phyloP scores from a whole-genome alignment of 2,797 vertebrate genomes.

The Halcyon leucocephala region DNA sequence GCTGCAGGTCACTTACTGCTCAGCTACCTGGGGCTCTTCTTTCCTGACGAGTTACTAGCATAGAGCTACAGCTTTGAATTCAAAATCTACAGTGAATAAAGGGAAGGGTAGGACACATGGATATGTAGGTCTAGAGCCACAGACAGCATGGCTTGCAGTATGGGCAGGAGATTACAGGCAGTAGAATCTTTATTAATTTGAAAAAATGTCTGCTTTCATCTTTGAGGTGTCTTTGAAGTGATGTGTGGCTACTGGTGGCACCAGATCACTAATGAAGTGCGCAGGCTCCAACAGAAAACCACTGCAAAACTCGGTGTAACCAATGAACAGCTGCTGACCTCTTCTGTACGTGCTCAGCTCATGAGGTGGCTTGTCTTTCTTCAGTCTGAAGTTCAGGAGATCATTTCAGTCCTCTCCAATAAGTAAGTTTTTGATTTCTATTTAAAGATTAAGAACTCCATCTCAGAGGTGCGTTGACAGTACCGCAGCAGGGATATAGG shows the following conservation, averaged over 20 bases:
- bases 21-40: slow-evolving; percentile 69
- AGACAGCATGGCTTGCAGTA: not conserved
- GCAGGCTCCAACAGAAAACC: not conserved
- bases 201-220: not conserved
- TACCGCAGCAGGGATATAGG: not conserved
- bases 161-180: not conserved
- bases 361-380: not conserved
- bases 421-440: not conserved
- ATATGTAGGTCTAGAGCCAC: not conserved
- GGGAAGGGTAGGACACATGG: not conserved
- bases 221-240: slow-evolving; percentile 81
- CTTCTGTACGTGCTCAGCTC: not conserved
- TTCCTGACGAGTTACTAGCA: not conserved
- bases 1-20: slow-evolving; percentile 79
- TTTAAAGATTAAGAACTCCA: not conserved
- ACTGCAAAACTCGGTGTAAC: not conserved
- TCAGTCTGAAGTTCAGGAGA: not conserved
- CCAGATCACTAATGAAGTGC: slow-evolving; percentile 78
- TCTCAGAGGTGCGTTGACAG: not conserved
- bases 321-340: not conserved
- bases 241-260: slow-evolving; percentile 78
- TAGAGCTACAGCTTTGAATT: not conserved
- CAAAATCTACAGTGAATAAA: not conserved
- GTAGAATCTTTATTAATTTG: not conserved
- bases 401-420: rapidly evolving